Evolutionary conservation across 1,140 invertebrate species (phyloP).

Genomic region (Spodoptera litura): DNA sequence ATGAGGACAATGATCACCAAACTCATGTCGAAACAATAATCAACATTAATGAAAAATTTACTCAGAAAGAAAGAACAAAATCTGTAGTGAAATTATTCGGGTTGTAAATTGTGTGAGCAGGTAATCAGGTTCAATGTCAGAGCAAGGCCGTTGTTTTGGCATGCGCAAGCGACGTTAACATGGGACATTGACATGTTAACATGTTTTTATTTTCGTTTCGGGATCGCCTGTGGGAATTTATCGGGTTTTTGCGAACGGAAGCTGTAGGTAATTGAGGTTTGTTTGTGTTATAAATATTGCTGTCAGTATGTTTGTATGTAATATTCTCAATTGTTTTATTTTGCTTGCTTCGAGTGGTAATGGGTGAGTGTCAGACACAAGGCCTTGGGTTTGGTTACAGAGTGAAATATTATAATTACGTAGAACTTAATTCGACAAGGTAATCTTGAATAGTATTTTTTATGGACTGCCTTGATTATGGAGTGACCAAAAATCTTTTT

Average conservation of each 20-base stretch:
- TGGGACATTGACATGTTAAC: constrained; percentile 37
- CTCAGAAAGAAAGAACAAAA: neutral
- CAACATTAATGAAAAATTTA: neutral
- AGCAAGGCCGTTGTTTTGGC: constrained; percentile 31
- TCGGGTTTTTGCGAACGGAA: neutral
- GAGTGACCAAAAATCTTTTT: no score
- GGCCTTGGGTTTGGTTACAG: no score
- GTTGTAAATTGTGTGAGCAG: constrained; percentile 27
- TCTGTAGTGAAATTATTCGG: neutral
- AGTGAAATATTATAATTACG: no score
- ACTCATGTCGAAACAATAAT: no score
- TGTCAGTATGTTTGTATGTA: no score
- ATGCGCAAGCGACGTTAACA: constrained; percentile 19
- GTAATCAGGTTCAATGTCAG: constrained; percentile 39
- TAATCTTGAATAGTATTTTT: no score
- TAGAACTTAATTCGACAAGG: no score
- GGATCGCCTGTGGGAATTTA: neutral
- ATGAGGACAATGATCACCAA: neutral
- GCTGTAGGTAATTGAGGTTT: neutral
- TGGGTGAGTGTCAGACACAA: no score
- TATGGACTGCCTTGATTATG: no score
- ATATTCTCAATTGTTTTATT: no score
- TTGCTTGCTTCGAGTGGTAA: no score
- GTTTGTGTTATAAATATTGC: neutral
- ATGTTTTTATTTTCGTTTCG: constrained; percentile 24